Base-by-base conservation (phyloP, 1,140 invertebrate species). In the Chelonus insularis region DNA sequence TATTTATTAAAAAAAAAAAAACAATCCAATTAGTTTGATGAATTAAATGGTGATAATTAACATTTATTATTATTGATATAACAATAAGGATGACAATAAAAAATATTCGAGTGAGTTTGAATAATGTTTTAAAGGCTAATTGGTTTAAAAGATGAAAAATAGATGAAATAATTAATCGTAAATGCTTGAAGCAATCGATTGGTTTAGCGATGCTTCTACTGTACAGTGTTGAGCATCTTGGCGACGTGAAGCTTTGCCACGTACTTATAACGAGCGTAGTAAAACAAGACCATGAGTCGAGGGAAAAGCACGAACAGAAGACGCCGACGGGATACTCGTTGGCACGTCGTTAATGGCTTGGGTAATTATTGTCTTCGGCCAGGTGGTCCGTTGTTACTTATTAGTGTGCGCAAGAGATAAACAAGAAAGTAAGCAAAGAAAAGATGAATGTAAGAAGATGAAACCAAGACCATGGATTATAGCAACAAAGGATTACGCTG, bases 281-380 rank as follows among this genome's bases (percentile, higher is more conserved):
- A 29, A 7, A 50, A 50, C 37, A 52, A 36, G 14, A 20, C 3
- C 16, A 54, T 58, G 23, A 47, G 63, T 45, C 37, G 50, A 36
- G 29, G 57, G 39, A 43, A 47, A 60, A 58, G 34, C 48, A 43
- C 21, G 51, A 59, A 62, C 63, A 67, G 66, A 69, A 56, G 65
- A 58, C 57, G 63, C 59, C 65, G 63, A 56, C 50, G 56, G 55
- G 34, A 43, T 47, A 60, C 60, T 69, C 59, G 56, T 32, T 57
- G 65, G 63, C 65, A 64, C 65, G 63, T 66, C 65, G 65, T 69
- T 74, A 72, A 74, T 72, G 71, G 71, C 68, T 62, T 58, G 47
- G 64, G 68, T 71, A 72, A 74, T 74, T 74, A 72, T 74, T 72
- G 71, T 72, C 67, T 71, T 71, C 62, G 68, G 69, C 69, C 71